phyloP scores from a whole-genome alignment of 2,113 vertebrate genomes.

The Trematomus loennbergii region DNA sequence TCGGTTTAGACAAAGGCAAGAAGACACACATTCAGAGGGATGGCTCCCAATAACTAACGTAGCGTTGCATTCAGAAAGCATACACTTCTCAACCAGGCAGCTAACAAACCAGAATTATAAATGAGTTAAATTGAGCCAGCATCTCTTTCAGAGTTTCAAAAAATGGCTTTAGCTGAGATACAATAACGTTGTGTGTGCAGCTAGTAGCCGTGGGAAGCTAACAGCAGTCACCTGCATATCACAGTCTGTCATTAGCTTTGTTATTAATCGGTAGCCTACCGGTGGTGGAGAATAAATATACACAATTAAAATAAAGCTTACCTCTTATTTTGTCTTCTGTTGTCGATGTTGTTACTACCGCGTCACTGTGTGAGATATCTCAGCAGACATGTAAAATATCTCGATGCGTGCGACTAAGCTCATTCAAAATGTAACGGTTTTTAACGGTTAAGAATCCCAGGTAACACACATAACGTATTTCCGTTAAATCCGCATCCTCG shows the following conservation, averaged over 20 bases:
- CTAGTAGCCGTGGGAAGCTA: conserved; percentile 68
- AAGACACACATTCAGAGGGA: conserved; percentile 38
- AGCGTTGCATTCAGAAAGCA: conserved; percentile 9
- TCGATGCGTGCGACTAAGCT: conserved; percentile 51
- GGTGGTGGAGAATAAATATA: conserved; percentile 3
- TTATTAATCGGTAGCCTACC: conserved; percentile 48
- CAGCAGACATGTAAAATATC: conserved; percentile 50
- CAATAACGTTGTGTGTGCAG: conserved; percentile 26
- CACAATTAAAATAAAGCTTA: conserved; percentile 56
- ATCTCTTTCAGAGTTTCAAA: conserved; percentile 12
- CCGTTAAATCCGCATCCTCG: conserved; percentile 79
- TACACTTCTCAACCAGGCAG: conserved; percentile 14
- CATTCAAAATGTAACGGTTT: conserved; percentile 57
- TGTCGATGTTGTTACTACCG: conserved; percentile 28
- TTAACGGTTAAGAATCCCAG: conserved; percentile 67
- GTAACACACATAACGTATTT: conserved; percentile 56
- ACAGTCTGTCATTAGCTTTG: conserved; percentile 53
- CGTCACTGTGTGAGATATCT: conserved; percentile 29
- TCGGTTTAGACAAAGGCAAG: conserved; percentile 79
- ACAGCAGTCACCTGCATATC: conserved; percentile 68
- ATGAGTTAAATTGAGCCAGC: not conserved
- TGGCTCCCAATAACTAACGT: conserved; percentile 33
- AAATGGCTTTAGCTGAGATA: conserved; percentile 11
- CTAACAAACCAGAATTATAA: not conserved
- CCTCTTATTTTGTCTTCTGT: conserved; percentile 65